phyloP scores from a whole-genome alignment of 1,140 invertebrate genomes.

The Apocrypta bakeri region DNA sequence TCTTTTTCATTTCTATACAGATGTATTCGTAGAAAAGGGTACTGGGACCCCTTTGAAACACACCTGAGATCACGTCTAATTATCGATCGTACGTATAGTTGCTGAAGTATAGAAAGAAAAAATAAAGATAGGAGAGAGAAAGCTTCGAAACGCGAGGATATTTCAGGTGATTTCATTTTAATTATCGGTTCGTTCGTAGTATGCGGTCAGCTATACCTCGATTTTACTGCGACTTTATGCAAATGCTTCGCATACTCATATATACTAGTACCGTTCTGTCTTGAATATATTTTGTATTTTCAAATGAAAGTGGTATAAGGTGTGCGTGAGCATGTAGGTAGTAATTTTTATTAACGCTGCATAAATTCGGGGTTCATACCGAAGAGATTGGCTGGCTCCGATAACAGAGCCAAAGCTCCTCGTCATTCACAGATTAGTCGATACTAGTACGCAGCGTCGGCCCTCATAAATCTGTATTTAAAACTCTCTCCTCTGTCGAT shows the following conservation, averaged over 20 bases:
- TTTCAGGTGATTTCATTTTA: constrained; percentile 37
- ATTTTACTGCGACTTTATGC: constrained; percentile 37
- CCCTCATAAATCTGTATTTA: constrained; percentile 38
- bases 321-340: background rate
- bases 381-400: constrained; percentile 8
- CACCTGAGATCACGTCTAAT: background rate
- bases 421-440: constrained; percentile 40
- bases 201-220: background rate
- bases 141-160: background rate
- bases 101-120: background rate
- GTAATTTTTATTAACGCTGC: constrained; percentile 38
- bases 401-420: constrained; percentile 25
- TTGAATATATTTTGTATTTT: constrained; percentile 38
- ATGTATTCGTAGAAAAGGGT: background rate
- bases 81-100: background rate
- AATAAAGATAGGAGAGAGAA: background rate
- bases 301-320: background rate
- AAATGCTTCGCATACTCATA: constrained; percentile 1
- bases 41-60: background rate
- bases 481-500: background rate
- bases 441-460: background rate
- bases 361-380: constrained; percentile 25
- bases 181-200: background rate
- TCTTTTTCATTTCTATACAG: background rate
- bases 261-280: background rate